Evolutionary conservation across 2,797 vertebrate species (phyloP), one percentile per base, ranked within the genome.

Genomic region (Margarornis squamiger): DNA sequence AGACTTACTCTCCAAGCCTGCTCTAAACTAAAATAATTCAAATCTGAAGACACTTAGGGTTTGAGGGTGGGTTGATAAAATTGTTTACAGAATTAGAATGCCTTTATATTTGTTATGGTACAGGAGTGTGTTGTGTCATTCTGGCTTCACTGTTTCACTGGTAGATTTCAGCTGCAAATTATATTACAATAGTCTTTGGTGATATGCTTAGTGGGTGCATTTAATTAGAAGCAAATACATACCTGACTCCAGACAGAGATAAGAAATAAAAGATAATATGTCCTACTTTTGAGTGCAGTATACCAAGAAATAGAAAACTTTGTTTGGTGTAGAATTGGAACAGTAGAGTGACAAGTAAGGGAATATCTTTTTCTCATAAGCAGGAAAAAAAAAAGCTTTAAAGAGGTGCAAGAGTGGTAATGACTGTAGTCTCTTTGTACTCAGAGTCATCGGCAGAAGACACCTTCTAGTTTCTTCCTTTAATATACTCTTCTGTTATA

Each of bases 211-310:
- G 57, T n/a, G 90, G 71, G 21, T 92, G 59, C 66, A 63, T 91
- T 95, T 93, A 91, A 94, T 96, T 94, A 93, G 87, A 80, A 93
- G 62, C 48, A 93, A 90, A 91, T 90, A 78, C 10, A 72, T 86
- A 94, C 88, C 76, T 92, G 93, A 88, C 92, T 93, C 62, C 72
- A 93, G 87, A 91, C n/a, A 90, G 51, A 96, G 78, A 83, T 93
- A 93, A 91, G 88, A 90, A 90, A 62, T 38, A 57, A 86, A 87
- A 94, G 63, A 61, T 86, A 92, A 3, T 45, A 79, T 86, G 91
- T 77, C 86, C 75, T 93, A 94, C 85, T 95, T 95, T 66, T 19
- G 74, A 84, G 58, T 92, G 70, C 41, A 66, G 63, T 88, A 81
- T 92, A 76, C 36, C 73, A 81, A 84, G 61, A 95, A 91, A 79